Percentiles rank a stretch among this genome's conserved stretches.
Conservation (phyloP, 2,113 vertebrate species). For the Oreotrochilus melanogaster region DNA sequence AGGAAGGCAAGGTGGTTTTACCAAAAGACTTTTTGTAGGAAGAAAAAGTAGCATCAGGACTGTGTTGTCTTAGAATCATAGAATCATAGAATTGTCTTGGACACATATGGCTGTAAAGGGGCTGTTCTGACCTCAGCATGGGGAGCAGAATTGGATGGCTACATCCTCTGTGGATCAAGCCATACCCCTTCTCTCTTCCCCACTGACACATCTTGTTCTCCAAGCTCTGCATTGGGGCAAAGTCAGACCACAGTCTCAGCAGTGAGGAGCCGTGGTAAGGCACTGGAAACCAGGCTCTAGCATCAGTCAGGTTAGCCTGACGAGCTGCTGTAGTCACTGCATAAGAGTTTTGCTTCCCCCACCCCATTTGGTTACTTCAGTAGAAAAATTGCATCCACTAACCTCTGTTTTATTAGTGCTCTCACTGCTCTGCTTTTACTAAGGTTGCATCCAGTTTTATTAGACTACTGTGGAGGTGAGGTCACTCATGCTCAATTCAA, state of each 20-base stretch:
- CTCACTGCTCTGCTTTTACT: neutral
- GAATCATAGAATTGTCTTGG: too few relatives aligned
- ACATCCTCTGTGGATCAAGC: too few relatives aligned
- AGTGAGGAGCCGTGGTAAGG: neutral
- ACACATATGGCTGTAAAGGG: neutral
- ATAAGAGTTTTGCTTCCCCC: neutral
- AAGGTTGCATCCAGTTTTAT: neutral
- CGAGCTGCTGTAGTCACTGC: neutral
- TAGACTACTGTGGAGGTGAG: neutral
- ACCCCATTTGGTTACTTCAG: neutral
- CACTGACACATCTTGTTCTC: neutral
- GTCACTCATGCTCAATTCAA: neutral
- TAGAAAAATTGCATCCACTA: neutral
- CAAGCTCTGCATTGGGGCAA: fast-evolving
- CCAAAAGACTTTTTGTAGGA: neutral
- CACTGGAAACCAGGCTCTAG: neutral
- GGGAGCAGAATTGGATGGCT: neutral
- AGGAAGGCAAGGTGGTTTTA: neutral
- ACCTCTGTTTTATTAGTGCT: neutral
- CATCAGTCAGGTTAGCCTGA: neutral
- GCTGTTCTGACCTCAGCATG: neutral
- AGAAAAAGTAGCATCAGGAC: neutral
- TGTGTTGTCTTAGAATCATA: too few relatives aligned
- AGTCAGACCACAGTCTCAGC: neutral
- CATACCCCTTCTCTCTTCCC: neutral